Base-by-base conservation (phyloP, 1,140 invertebrate species). In the Oedothorax gibbosus region DNA sequence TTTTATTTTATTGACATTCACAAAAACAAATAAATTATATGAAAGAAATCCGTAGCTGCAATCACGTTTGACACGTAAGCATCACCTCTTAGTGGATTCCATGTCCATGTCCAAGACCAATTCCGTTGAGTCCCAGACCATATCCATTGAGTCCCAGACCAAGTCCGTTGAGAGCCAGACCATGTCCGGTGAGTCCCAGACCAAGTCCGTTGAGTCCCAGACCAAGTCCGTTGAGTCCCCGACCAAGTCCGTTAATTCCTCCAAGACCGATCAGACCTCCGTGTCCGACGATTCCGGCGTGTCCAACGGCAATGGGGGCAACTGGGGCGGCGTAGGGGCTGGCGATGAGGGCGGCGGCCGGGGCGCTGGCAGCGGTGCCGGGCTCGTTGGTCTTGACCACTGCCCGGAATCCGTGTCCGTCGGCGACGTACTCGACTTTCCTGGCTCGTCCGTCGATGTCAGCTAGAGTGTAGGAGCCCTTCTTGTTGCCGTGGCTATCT, bases 341-440 rank as follows among this genome's bases (percentile, higher is more conserved):
- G 72, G 53, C 54, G 18, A 75, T 60, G 54, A 75, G 20, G 72
- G 72, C 72, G 9, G 72, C 72, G 11, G 72, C 72, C 2, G 72
- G 72, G 54, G 72, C 72, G 20, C 72, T 75, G 72, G 72, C 72
- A 10, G 72, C 72, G 72, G 72, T 75, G 53, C 84, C 84, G 8
- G 72, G 75, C 49, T 85, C 84, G 65, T 85, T 85, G 66, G 84
- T 85, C 66, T 76, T 77, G 64, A 85, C 75, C 2, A 18, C 51
- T n/a, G 82, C 86, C 6, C 80, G 18, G 73, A 86, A 86, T 54
- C 87, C 87, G 18, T 87, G 65, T 57, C 77, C 77, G 49, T 87
- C 87, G 18, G 87, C 87, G 20, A 87, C 80, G 71, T 87, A 87
- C 10, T 87, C 78, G 5, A 87, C 87, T 50, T 62, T 54, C 54